These are phyloP conservation scores for Candidula unifasciata DNA, from an alignment of 2,888 invertebrate genomes.

Conservation along the genomic window DNA sequence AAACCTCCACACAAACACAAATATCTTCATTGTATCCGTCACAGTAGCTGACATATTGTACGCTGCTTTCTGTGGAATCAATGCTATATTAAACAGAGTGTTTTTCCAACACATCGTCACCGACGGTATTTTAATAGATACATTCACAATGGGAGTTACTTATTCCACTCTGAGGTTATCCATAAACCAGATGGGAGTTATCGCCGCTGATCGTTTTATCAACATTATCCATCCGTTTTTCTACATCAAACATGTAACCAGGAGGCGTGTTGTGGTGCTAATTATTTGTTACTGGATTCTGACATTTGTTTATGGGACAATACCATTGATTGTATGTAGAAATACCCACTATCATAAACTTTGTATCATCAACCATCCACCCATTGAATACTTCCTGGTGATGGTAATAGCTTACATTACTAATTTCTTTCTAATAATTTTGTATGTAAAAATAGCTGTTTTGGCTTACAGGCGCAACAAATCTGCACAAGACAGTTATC, in stretches of 20 bases:
- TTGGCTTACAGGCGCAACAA: slow-evolving; percentile 4
- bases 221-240: slow-evolving; percentile 4
- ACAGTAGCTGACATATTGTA: not conserved
- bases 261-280: not conserved
- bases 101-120: not conserved
- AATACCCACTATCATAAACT: not conserved
- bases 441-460: not conserved
- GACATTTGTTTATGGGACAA: not conserved
- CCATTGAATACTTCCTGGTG: not conserved
- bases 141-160: not conserved
- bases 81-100: too few relatives aligned
- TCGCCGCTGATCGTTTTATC: not conserved
- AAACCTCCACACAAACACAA: not conserved
- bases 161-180: not conserved
- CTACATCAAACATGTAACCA: not conserved
- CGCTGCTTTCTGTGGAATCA: too few relatives aligned
- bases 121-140: not conserved
- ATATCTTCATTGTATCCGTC: not conserved
- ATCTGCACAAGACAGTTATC: not conserved
- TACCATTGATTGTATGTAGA: not conserved
- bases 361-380: not conserved
- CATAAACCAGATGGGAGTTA: not conserved
- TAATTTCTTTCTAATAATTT: not conserved
- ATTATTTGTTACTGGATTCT: slow-evolving; percentile 13
- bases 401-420: not conserved